These are phyloP conservation scores for Hippocampus comes DNA, from an alignment of 2,113 vertebrate genomes.

Conservation along the genomic window DNA sequence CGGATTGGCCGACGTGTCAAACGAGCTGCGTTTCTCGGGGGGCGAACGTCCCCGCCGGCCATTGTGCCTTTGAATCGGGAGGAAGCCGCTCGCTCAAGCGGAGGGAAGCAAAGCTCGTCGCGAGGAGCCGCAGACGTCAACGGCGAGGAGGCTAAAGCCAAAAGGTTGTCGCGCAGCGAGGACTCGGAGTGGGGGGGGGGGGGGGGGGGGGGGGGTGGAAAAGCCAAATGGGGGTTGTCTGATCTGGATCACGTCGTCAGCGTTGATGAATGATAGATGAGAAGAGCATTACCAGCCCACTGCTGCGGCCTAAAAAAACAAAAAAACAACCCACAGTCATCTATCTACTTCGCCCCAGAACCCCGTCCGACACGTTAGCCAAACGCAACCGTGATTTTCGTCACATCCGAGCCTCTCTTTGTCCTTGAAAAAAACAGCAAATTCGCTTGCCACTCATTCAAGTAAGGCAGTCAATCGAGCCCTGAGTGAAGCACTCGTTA, in stretches of 20 bases:
- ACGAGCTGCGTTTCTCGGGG: constrained; percentile 43
- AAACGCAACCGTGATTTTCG: constrained; percentile 20
- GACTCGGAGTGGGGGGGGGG: not conserved
- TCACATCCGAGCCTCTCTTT: not conserved
- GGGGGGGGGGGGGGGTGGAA: not conserved
- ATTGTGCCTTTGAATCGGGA: constrained; percentile 39
- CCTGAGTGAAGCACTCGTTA: not conserved
- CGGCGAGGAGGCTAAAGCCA: not conserved
- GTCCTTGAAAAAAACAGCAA: not conserved
- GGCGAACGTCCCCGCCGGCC: constrained; percentile 50
- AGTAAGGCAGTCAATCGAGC: no score
- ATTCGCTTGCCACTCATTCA: not conserved
- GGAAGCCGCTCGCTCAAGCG: constrained; percentile 3
- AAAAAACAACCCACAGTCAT: constrained; percentile 10
- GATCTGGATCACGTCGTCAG: constrained; percentile 51
- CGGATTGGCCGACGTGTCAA: constrained; percentile 61
- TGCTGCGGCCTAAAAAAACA: constrained; percentile 14
- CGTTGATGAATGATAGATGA: constrained; percentile 57
- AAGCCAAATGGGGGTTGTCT: constrained; percentile 47
- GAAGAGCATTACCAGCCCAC: constrained; percentile 37
- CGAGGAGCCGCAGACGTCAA: not conserved
- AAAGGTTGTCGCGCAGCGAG: not conserved
- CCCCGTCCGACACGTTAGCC: constrained; percentile 25
- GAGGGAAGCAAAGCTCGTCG: not conserved
- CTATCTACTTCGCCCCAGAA: not conserved